These are phyloP conservation scores for Austrolebias charrua DNA, from an alignment of 2,797 vertebrate genomes.

Conservation along the genomic window DNA sequence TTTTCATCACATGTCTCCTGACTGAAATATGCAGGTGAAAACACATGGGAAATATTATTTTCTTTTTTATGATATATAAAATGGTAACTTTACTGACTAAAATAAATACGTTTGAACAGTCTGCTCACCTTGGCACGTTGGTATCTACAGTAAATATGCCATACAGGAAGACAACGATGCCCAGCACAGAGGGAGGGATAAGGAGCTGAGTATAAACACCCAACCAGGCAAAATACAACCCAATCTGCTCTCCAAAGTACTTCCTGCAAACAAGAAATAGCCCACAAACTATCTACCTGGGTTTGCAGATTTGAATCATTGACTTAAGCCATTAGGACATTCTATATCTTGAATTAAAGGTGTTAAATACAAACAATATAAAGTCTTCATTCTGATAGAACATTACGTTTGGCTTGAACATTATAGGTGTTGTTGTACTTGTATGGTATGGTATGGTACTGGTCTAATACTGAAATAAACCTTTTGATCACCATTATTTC, in stretches of 20 bases:
- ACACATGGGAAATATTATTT: constrained; percentile 1
- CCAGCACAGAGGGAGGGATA: constrained; percentile 92
- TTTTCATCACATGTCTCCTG: constrained; percentile 90
- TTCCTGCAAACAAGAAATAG: constrained; percentile 78
- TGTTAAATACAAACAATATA: no score
- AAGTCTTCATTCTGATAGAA: no score
- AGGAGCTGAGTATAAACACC: constrained; percentile 96
- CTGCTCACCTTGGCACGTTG: constrained; percentile 91
- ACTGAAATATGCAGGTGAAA: constrained; percentile 70
- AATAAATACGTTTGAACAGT: neutral
- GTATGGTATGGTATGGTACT: no score
- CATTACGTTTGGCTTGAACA: neutral
- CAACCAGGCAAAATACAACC: constrained; percentile 98
- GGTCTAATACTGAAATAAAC: neutral
- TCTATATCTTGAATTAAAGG: no score
- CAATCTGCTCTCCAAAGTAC: constrained; percentile 98
- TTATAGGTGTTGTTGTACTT: no score
- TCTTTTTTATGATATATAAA: neutral
- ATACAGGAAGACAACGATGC: constrained; percentile 95
- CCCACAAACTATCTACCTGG: neutral
- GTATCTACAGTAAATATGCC: constrained; percentile 91
- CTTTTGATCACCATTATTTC: neutral
- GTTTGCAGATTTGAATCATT: neutral
- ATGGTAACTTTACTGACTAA: neutral
- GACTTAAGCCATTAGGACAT: no score